Percentiles rank a stretch among this genome's conserved stretches.
These are phyloP conservation scores for Aurelia aurita complex sp. Pacific DNA, from an alignment of 30 jellyfish, hydroid and myxozoan genomes.

Conservation along the genomic window DNA sequence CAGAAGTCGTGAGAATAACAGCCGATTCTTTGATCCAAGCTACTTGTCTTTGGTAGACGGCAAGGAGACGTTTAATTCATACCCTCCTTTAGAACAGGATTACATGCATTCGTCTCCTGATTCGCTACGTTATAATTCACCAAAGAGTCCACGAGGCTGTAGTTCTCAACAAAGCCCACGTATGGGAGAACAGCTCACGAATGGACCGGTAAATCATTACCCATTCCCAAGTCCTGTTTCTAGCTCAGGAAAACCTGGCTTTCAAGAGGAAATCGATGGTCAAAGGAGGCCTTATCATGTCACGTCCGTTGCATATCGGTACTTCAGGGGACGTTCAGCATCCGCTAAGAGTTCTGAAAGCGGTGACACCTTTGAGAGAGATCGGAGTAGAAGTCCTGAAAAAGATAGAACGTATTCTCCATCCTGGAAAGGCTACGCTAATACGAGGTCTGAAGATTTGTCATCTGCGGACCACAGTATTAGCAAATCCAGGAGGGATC, in stretches of 20 bases:
- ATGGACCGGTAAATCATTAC: too few relatives aligned
- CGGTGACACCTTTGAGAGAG: background rate
- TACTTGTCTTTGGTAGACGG: slow-evolving; percentile 33
- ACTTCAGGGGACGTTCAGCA: slow-evolving; percentile 38
- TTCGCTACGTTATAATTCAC: too few relatives aligned
- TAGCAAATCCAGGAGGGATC: too few relatives aligned
- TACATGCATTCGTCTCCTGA: too few relatives aligned
- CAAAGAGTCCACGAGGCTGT: too few relatives aligned
- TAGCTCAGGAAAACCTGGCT: background rate
- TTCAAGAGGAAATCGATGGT: slow-evolving; percentile 26
- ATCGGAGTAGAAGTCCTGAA: background rate
- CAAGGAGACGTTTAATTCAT: background rate
- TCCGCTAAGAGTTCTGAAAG: background rate
- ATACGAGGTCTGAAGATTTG: too few relatives aligned
- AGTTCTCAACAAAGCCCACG: too few relatives aligned
- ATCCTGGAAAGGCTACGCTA: too few relatives aligned
- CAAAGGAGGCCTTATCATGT: slow-evolving; percentile 47
- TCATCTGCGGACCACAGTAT: too few relatives aligned
- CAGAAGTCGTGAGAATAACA: background rate
- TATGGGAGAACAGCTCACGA: too few relatives aligned
- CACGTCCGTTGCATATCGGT: slow-evolving; percentile 58
- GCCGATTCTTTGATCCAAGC: slow-evolving; percentile 36
- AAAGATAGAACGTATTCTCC: background rate
- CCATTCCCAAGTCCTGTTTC: too few relatives aligned
- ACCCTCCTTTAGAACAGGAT: too few relatives aligned